Evolutionary conservation across 1,140 invertebrate species (phyloP).

Genomic region (Bombus polaris): DNA sequence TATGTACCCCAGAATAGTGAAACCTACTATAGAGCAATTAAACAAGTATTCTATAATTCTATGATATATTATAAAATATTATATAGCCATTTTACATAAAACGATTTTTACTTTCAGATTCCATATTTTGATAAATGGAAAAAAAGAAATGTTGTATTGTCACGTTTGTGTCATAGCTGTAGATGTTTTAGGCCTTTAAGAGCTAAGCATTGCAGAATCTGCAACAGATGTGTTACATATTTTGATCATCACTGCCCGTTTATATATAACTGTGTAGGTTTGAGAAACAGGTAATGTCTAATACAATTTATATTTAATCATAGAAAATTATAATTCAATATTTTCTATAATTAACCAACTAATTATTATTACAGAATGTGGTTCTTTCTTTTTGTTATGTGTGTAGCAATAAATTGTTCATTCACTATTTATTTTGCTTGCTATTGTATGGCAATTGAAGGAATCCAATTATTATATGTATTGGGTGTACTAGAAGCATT

Average conservation of each 20-base stretch:
- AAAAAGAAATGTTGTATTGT: slow-evolving; percentile 92
- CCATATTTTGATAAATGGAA: slow-evolving; percentile 95
- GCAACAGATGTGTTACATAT: slow-evolving; percentile 95
- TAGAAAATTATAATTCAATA: not conserved
- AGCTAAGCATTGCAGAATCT: slow-evolving; percentile 95
- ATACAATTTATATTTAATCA: not conserved
- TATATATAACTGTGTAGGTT: slow-evolving; percentile 96
- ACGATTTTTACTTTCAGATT: slow-evolving; percentile 82
- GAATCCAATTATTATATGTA: slow-evolving; percentile 91
- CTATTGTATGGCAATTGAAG: slow-evolving; percentile 92
- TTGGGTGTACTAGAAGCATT: slow-evolving; percentile 91
- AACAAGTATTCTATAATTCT: slow-evolving; percentile 83
- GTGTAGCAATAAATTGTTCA: slow-evolving; percentile 92
- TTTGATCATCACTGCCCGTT: slow-evolving; percentile 98
- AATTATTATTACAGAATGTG: slow-evolving; percentile 87
- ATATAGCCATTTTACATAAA: not conserved
- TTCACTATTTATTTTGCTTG: slow-evolving; percentile 94
- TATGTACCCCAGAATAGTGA: slow-evolving; percentile 94
- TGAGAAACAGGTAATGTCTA: slow-evolving; percentile 86
- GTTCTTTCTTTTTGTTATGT: slow-evolving; percentile 95
- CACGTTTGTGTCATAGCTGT: slow-evolving; percentile 94
- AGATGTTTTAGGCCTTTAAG: slow-evolving; percentile 92
- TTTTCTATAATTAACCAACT: not conserved
- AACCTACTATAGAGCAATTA: slow-evolving; percentile 93
- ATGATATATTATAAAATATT: not conserved